These are phyloP conservation scores for Pollicipes pollicipes DNA, from an alignment of 1,140 invertebrate genomes.

Conservation along the genomic window DNA sequence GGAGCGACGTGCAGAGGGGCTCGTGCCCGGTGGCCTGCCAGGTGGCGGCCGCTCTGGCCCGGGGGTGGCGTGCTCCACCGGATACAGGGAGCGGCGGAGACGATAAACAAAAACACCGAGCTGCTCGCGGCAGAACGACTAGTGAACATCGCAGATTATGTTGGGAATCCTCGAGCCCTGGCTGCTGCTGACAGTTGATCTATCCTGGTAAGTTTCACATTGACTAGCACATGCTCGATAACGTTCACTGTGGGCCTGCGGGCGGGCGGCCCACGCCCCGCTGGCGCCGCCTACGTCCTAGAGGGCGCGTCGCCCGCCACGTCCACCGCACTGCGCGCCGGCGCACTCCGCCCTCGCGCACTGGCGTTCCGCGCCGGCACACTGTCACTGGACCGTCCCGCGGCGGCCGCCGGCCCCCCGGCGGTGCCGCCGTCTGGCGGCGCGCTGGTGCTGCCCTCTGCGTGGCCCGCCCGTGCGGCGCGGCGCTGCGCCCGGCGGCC, in stretches of 20 bases:
- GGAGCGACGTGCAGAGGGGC: no score
- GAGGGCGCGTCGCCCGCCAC: background rate
- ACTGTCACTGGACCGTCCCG: background rate
- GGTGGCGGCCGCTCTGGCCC: no score
- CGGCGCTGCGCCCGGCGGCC: no score
- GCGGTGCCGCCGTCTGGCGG: background rate
- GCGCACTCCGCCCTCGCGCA: background rate
- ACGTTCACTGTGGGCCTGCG: background rate
- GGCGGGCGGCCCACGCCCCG: no score
- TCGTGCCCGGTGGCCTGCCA: no score
- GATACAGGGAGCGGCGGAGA: no score
- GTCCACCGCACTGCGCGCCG: background rate
- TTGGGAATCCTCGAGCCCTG: background rate
- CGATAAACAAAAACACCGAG: background rate
- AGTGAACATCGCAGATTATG: conserved; percentile 1
- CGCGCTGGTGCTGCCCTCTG: background rate
- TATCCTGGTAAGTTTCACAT: background rate
- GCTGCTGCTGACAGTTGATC: background rate
- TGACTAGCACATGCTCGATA: background rate
- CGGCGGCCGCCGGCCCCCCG: no score
- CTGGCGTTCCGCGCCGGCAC: background rate
- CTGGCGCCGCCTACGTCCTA: background rate
- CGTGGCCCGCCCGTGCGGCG: no score
- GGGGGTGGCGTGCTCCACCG: no score
- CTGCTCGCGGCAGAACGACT: background rate